These are phyloP conservation scores for Mythimna vitellina DNA, from an alignment of 2,888 invertebrate genomes.

Conservation along the genomic window DNA sequence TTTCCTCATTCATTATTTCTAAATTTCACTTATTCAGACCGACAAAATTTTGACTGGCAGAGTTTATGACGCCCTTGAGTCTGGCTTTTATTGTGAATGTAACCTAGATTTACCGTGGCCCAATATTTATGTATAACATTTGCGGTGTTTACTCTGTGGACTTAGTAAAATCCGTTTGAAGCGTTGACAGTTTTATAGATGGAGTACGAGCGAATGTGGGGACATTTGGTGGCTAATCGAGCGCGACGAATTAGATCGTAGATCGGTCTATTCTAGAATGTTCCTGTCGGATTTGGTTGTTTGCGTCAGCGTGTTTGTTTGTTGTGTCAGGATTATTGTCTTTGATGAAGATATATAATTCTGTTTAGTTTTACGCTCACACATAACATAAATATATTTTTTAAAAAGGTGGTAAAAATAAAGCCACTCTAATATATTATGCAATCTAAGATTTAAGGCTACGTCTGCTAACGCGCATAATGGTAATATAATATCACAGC, in stretches of 20 bases:
- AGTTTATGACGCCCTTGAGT: slow-evolving; percentile 50
- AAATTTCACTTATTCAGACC: slow-evolving; percentile 41
- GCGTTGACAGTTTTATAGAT: slow-evolving; percentile 54
- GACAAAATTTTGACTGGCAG: slow-evolving; percentile 33
- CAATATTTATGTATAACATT: slow-evolving; percentile 53
- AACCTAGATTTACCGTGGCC: slow-evolving; percentile 49
- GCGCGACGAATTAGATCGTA: slow-evolving; percentile 35
- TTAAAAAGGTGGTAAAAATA: neutral
- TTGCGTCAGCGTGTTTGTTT: slow-evolving; percentile 32
- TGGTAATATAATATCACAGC: no score
- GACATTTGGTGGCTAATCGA: slow-evolving; percentile 45
- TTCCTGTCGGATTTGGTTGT: slow-evolving; percentile 17
- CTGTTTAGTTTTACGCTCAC: neutral
- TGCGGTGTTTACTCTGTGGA: slow-evolving; percentile 35
- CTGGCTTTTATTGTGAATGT: slow-evolving; percentile 44
- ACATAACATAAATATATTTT: neutral
- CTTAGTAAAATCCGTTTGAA: slow-evolving; percentile 48
- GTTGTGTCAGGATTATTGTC: neutral
- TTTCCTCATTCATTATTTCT: slow-evolving; percentile 45
- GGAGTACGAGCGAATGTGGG: slow-evolving; percentile 20
- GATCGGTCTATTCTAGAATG: slow-evolving; percentile 25
- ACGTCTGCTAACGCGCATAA: no score
- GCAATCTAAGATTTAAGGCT: no score
- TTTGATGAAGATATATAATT: neutral
- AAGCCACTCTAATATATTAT: neutral